phyloP scores from a whole-genome alignment of 1,140 invertebrate species.

The Apis laboriosa region DNA sequence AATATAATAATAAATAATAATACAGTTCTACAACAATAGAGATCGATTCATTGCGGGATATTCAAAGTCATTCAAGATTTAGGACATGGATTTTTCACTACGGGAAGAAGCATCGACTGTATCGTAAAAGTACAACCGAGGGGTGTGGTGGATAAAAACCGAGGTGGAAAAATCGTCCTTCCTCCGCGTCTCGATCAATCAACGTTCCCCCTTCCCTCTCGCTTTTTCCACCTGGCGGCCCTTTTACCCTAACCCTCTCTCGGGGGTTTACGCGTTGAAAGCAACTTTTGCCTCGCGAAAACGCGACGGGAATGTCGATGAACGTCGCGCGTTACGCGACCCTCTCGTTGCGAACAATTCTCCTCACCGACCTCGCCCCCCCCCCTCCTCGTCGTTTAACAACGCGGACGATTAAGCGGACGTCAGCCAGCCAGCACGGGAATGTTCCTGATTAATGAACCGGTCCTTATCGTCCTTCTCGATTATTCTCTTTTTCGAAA shows the following conservation, averaged over 20 bases:
- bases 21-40: too few relatives aligned
- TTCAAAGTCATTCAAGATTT: too few relatives aligned
- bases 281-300: slow-evolving; percentile 25
- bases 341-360: too few relatives aligned
- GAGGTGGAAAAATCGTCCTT: slow-evolving; percentile 41
- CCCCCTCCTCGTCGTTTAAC: slow-evolving; percentile 19
- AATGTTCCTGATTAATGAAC: slow-evolving; percentile 31
- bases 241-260: too few relatives aligned
- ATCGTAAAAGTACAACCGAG: slow-evolving; percentile 31
- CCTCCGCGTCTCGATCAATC: slow-evolving; percentile 41
- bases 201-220: background rate
- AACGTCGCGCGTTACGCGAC: background rate
- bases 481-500: background rate
- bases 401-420: slow-evolving; percentile 29
- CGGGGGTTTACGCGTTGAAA: slow-evolving; percentile 22
- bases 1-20: too few relatives aligned
- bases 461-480: background rate
- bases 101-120: background rate
- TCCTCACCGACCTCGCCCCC: background rate
- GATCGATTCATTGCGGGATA: too few relatives aligned
- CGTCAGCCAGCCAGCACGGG: slow-evolving; percentile 3
- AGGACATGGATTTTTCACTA: too few relatives aligned
- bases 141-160: slow-evolving; percentile 28
- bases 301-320: slow-evolving; percentile 53
- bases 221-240: too few relatives aligned